A percentile compares a stretch with the other conserved stretches of the same genome.
Evolutionary conservation across 2,797 vertebrate genomes (phyloP).

Genomic region (Hippocampus kuda): DNA sequence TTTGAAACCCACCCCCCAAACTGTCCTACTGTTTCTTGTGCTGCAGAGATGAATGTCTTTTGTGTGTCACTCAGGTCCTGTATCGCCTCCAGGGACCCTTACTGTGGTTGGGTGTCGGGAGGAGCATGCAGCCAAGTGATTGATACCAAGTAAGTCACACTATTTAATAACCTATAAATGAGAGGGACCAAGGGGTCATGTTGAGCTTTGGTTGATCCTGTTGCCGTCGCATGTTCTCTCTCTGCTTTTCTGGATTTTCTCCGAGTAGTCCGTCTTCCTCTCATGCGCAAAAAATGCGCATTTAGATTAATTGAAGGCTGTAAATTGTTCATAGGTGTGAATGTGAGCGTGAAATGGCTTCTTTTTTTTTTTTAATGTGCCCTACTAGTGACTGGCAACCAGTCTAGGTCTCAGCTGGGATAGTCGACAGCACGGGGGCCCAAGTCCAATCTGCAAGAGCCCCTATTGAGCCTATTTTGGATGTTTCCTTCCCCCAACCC

Average conservation of each 20-base stretch:
- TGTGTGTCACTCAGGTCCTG: slow-evolving; percentile 75
- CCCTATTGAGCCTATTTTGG: too few species aligned
- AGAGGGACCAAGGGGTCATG: background rate
- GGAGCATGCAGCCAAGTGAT: slow-evolving; percentile 78
- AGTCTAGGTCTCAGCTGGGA: background rate
- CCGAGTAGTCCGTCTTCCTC: too few species aligned
- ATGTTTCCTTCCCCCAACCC: too few species aligned
- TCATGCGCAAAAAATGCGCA: too few species aligned
- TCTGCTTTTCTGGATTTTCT: too few species aligned
- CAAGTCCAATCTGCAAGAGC: too few species aligned
- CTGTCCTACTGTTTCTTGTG: slow-evolving; percentile 6
- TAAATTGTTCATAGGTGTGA: too few species aligned
- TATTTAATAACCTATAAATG: background rate
- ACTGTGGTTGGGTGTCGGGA: slow-evolving; percentile 91
- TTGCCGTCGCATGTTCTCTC: too few species aligned
- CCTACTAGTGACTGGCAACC: background rate
- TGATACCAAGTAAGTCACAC: slow-evolving; percentile 74
- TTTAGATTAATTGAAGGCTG: too few species aligned
- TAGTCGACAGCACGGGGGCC: too few species aligned
- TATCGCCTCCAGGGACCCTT: slow-evolving; percentile 93
- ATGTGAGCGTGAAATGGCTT: too few species aligned
- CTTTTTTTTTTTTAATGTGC: background rate
- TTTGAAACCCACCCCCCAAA: background rate
- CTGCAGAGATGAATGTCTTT: slow-evolving; percentile 8
- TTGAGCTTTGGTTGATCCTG: too few species aligned